A percentile compares a stretch with the other conserved stretches of the same genome.
phyloP scores from a whole-genome alignment of 1,140 invertebrate species.

The Homalodisca vitripennis region DNA sequence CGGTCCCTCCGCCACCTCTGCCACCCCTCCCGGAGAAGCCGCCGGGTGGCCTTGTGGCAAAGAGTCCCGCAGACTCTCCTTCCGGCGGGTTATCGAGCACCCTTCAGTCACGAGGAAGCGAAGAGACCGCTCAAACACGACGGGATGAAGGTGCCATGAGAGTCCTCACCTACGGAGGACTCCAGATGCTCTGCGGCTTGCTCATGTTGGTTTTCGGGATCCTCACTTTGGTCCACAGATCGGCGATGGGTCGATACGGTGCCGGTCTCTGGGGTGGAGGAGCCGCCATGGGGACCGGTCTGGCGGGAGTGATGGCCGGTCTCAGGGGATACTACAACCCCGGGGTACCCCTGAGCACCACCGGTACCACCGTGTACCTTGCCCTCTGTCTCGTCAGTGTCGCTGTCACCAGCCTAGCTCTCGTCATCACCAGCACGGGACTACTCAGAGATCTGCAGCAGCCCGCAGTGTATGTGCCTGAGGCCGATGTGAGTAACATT shows the following conservation, averaged over 20 bases:
- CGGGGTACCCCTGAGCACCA: conserved; percentile 38
- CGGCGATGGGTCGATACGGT: conserved; percentile 56
- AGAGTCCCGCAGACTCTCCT: conserved; percentile 31
- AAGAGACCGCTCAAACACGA: conserved; percentile 23
- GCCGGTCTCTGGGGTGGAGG: conserved; percentile 61
- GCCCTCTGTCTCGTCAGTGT: conserved; percentile 56
- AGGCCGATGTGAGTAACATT: conserved; percentile 34
- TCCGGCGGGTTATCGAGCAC: conserved; percentile 11
- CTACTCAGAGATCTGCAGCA: conserved; percentile 53
- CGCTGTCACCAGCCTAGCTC: conserved; percentile 58
- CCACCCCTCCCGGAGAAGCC: conserved; percentile 27
- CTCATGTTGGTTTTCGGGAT: conserved; percentile 57
- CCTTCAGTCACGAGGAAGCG: conserved; percentile 18
- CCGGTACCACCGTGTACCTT: conserved; percentile 56
- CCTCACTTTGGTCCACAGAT: conserved; percentile 55
- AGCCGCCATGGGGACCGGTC: conserved; percentile 55
- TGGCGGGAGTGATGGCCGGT: conserved; percentile 56
- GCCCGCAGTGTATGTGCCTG: too few relatives aligned
- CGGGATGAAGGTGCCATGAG: not conserved
- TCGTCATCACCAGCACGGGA: conserved; percentile 58
- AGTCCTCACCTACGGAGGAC: conserved; percentile 53
- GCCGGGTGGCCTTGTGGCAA: conserved; percentile 28
- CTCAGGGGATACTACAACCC: conserved; percentile 53
- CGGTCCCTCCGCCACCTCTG: conserved; percentile 17
- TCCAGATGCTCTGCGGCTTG: conserved; percentile 56